phyloP scores from a whole-genome alignment of 2,797 vertebrate genomes.

The Tamandua tetradactyla region DNA sequence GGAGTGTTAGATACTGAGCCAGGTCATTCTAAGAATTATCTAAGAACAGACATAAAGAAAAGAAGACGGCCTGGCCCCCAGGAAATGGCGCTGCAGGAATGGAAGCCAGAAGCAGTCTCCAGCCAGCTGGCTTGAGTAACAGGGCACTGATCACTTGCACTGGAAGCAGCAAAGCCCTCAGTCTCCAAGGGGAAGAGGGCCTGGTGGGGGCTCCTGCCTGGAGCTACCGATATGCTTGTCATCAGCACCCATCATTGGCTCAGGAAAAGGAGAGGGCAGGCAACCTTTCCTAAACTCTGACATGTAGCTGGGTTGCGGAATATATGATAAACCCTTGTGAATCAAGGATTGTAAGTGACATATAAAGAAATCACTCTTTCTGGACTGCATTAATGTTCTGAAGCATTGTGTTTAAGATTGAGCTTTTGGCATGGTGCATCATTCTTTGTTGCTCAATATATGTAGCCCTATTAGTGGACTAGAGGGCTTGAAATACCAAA shows the following conservation, averaged over 20 bases:
- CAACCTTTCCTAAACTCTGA: background rate
- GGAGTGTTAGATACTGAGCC: background rate
- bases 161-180: background rate
- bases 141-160: background rate
- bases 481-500: background rate
- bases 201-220: background rate
- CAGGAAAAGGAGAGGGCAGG: background rate
- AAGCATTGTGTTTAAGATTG: background rate
- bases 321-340: background rate
- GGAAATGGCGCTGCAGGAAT: background rate
- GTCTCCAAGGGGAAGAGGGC: background rate
- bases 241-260: background rate
- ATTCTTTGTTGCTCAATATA: background rate
- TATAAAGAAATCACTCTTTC: background rate
- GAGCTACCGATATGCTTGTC: background rate
- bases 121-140: conserved; percentile 4
- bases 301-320: background rate
- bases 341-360: background rate
- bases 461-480: background rate
- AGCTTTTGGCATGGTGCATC: background rate
- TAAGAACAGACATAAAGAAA: conserved; percentile 18
- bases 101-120: background rate
- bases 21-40: conserved; percentile 65
- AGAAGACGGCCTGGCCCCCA: background rate
- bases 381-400: background rate